Base-by-base conservation (phyloP, 2,113 vertebrate species). In the Nesospiza acunhae region DNA sequence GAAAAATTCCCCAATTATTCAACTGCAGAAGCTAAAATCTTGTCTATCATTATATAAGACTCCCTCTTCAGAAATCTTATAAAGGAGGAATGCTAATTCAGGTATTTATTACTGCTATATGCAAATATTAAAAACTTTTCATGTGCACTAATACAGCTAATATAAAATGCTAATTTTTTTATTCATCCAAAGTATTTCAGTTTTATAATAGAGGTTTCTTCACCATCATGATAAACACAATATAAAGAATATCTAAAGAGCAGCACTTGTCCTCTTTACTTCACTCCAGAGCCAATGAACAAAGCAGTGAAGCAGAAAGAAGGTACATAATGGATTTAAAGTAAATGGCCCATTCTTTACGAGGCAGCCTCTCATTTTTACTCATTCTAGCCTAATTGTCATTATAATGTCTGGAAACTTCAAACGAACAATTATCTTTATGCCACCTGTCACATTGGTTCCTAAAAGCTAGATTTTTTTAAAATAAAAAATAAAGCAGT, bases 281-380 rank as follows among this genome's bases (percentile, higher is more conserved):
- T 97, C 93, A 97, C 82, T 97, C 84, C 89, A 98, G 89, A 95
- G 96, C 93, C 96, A 97, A 91, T 94, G 97, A 98, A 98, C 97
- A 98, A 98, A 98, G 97, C 98, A 98, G 91, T 97, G 98, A 98
- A 97, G 97, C 97, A 98, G 97, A 98, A 98, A 97, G 96, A 96
- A 98, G 95, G 96, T 97, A 96, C 91, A 97, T 98, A 98, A 98
- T 98, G 96, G 97, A 97, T 98, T 98, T 97, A 97, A 98, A 98
- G 96, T 97, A 98, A 98, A 98, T 97, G 97, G 97, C 96, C 97
- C 96, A 96, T 98, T 98, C 98, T 98, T 96, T 93, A 97, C 89
- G 77, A 96, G 94, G 73, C 50, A 16, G 93, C 94, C 92, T 95
- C 92, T 93, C 84, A 73, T 95, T 96, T 96, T 96, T 96, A 97